Evolutionary conservation across 2,888 invertebrate species (phyloP), one percentile per base, ranked within the genome.

Genomic region (Rapana venosa): DNA sequence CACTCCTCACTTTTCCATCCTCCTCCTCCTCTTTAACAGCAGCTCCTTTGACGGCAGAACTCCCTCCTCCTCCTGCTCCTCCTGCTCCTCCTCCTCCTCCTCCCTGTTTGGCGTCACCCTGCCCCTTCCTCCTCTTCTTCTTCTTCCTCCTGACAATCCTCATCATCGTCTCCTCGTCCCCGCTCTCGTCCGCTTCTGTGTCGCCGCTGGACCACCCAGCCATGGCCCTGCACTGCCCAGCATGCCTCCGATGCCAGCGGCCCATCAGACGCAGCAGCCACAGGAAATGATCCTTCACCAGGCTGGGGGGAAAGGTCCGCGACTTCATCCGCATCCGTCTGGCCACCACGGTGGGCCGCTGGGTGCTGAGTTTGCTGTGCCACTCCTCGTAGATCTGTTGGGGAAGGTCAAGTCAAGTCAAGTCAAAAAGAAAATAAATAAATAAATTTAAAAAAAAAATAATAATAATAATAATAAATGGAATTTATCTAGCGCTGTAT

Each of bases 241-340:
- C 89, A 36, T 89, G 84, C 4, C 85, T 66, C 36, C 85, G 89
- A 26, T 89, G 89, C 89, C 89, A 89, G 58, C 89, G 89, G 4
- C 70, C 89, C 70, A 89, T 22, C 66, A 85, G 84, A 11, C 84
- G 74, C 30, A 84, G 70, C 61, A 89, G 85, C 89, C 89, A 89
- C 74, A 30, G 85, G 74, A 85, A 70, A 35, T 89, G 85, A 11
- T 84, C 84, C 70, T 30, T 84, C 74, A 85, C 89, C 35, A 89
- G 20, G 0, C 74, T 74, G 11, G 30, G 22, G 22, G 89, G 89
- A 20, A 89, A 56, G 35, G 70, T 74, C 13, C 77, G 17, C 66
- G 70, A 22, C 66, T 86, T 32, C 47, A 32, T 56, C 36, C 30
- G 17, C 85, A 89, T 85, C 32, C 58, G 22, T 17, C 20, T 30